These are phyloP conservation scores for Reticulitermes lucifugus DNA, from an alignment of 2,888 invertebrate species.

Conservation along the genomic window DNA sequence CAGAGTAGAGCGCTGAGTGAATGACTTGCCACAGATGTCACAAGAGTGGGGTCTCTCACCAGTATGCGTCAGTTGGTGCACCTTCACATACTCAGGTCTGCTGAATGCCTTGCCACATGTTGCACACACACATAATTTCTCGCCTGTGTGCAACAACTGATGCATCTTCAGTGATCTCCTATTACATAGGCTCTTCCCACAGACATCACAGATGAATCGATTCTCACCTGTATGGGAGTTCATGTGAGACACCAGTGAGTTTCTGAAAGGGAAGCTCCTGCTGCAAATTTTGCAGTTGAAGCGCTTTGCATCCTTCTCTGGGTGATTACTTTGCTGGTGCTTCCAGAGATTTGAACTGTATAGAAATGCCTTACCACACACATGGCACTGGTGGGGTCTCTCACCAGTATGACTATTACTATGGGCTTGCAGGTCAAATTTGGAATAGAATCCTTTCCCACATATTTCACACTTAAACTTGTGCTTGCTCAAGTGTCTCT, in stretches of 20 bases:
- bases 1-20: conserved; percentile 71
- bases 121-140: conserved; percentile 70
- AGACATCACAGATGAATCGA: conserved; percentile 71
- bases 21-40: conserved; percentile 72
- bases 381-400: conserved; percentile 43
- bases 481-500: conserved; percentile 58
- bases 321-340: conserved; percentile 45
- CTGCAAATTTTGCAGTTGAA: conserved; percentile 58
- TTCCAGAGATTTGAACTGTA: conserved; percentile 61
- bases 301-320: conserved; percentile 31
- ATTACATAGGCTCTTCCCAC: conserved; percentile 71
- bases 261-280: conserved; percentile 56
- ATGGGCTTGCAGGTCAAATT: conserved; percentile 43
- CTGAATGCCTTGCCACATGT: conserved; percentile 50
- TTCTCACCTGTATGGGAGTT: conserved; percentile 58
- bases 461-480: conserved; percentile 64
- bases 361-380: conserved; percentile 47
- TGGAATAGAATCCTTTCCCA: conserved; percentile 67
- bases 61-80: conserved; percentile 72
- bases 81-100: conserved; percentile 62
- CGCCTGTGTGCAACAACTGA: conserved; percentile 71
- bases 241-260: conserved; percentile 55
- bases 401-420: conserved; percentile 40
- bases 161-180: conserved; percentile 72
- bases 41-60: conserved; percentile 74